phyloP scores from a whole-genome alignment of 2,113 vertebrate species.

The Thinocorus orbignyianus region DNA sequence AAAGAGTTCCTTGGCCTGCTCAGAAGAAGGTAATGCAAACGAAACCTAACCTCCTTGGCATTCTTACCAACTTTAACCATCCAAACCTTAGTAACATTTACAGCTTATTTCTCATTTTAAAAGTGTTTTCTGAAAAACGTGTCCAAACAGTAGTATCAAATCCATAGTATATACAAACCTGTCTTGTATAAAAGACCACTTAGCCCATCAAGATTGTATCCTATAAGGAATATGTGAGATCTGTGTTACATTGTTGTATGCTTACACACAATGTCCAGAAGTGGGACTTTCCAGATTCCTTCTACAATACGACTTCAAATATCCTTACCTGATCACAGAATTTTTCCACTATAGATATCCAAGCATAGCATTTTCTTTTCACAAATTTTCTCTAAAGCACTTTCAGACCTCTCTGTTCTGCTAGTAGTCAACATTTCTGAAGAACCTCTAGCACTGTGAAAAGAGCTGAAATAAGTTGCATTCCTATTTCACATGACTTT shows the following conservation, averaged over 20 bases:
- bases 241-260: neutral
- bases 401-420: neutral
- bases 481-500: neutral
- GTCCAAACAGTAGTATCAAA: neutral
- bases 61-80: neutral
- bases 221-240: neutral
- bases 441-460: neutral
- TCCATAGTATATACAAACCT: neutral
- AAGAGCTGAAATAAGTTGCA: neutral
- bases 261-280: neutral
- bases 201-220: neutral
- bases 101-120: neutral
- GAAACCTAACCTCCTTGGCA: neutral
- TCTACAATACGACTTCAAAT: neutral
- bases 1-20: neutral
- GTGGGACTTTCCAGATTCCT: neutral
- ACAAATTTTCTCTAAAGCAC: neutral
- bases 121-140: neutral
- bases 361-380: neutral
- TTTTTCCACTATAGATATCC: neutral
- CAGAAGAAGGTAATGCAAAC: neutral
- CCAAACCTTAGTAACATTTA: neutral
- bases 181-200: neutral
- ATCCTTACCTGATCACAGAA: neutral
- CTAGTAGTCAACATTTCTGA: neutral